Evolutionary conservation across 2,113 vertebrate species (phyloP).

Genomic region (Parus major): DNA sequence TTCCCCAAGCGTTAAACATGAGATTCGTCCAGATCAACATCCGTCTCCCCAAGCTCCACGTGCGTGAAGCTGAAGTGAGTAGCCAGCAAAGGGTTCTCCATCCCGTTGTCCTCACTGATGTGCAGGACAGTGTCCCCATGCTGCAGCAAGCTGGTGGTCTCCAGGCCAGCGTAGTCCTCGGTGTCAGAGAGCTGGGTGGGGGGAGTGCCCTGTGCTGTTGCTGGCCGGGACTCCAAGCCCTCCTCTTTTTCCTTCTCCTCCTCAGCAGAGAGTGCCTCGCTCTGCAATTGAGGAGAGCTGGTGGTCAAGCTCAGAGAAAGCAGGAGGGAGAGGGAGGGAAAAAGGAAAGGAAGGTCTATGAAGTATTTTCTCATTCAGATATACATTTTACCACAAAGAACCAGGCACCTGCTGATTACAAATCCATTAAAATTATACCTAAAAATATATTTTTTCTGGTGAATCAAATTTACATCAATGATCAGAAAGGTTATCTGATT

Average conservation of each 20-base stretch:
- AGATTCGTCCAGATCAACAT: constrained; percentile 86
- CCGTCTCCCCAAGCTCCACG: constrained; percentile 79
- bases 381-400: neutral
- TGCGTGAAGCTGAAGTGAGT: constrained; percentile 73
- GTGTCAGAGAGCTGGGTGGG: constrained; percentile 79
- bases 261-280: constrained; percentile 41
- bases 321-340: neutral
- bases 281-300: constrained; percentile 57
- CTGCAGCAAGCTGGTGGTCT: constrained; percentile 86
- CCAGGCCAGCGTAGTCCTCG: constrained; percentile 83
- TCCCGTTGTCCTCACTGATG: constrained; percentile 87
- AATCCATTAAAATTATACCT: neutral
- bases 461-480: neutral
- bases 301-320: neutral
- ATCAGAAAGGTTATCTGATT: neutral
- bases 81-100: constrained; percentile 89
- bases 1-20: constrained; percentile 78
- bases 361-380: neutral
- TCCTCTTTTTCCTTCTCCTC: constrained; percentile 66
- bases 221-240: constrained; percentile 37
- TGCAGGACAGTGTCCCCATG: constrained; percentile 82
- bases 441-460: neutral
- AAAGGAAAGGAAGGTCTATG: neutral
- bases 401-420: neutral
- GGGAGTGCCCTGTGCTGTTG: constrained; percentile 52